Evolutionary conservation across 2,797 vertebrate genomes (phyloP).

Genomic region (Pogonophryne albipinna): DNA sequence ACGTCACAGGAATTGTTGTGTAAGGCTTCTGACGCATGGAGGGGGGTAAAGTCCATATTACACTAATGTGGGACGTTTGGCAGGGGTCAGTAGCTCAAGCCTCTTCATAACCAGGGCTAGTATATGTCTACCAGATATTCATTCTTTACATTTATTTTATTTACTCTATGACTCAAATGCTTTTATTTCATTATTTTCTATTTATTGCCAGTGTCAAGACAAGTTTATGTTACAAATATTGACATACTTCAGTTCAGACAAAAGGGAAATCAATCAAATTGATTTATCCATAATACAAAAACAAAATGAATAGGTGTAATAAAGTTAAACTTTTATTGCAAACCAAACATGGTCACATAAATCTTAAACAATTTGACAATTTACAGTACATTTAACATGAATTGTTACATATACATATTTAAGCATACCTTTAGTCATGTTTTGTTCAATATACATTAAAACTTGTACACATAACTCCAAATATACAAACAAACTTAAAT

Average conservation of each 20-base stretch:
- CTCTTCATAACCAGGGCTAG: neutral
- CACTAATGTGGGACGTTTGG: constrained; percentile 28
- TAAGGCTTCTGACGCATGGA: constrained; percentile 66
- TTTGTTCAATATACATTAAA: constrained; percentile 96
- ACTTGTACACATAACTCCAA: constrained; percentile 92
- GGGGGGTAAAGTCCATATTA: constrained; percentile 55
- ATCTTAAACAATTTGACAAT: constrained; percentile 92
- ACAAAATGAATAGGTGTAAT: constrained; percentile 72
- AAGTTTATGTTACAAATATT: neutral
- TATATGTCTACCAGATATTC: constrained; percentile 21
- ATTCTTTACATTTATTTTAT: constrained; percentile 30
- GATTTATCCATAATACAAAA: neutral
- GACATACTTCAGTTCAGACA: neutral
- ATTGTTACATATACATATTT: constrained; percentile 86
- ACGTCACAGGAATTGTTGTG: constrained; percentile 53
- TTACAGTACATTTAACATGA: constrained; percentile 96
- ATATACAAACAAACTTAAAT: constrained; percentile 96
- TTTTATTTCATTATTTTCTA: neutral
- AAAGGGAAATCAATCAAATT: neutral
- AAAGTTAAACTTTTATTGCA: constrained; percentile 95
- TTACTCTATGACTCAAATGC: constrained; percentile 22
- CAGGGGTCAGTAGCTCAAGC: constrained; percentile 31
- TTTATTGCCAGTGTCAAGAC: neutral
- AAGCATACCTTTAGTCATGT: constrained; percentile 88
- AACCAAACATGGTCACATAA: constrained; percentile 94